Conservation (phyloP, 2,797 vertebrate species). For the Coilia nasus region DNA sequence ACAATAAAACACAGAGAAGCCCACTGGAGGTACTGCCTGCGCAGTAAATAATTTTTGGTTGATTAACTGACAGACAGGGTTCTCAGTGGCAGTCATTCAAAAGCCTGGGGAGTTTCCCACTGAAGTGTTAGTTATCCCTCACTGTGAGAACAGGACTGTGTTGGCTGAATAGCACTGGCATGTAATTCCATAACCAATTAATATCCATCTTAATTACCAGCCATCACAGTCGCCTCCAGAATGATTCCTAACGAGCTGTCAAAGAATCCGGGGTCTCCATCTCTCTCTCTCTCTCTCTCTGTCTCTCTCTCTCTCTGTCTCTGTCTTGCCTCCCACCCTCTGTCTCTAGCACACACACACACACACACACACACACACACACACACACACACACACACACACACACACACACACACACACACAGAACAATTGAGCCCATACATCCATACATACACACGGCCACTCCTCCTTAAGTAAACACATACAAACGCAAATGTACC, state of each 20-base stretch:
- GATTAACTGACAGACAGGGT: conserved; percentile 23
- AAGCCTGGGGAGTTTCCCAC: conserved; percentile 25
- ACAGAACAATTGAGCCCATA: neutral
- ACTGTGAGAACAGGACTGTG: conserved; percentile 17
- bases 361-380: no score
- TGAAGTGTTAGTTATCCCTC: conserved; percentile 14
- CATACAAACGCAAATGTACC: neutral
- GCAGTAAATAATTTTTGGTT: neutral
- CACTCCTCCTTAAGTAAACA: neutral
- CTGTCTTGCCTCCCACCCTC: neutral
- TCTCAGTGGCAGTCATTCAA: conserved; percentile 6
- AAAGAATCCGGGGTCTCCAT: neutral
- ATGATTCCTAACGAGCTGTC: conserved; percentile 5
- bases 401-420: neutral
- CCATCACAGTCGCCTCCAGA: neutral
- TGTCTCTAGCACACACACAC: no score
- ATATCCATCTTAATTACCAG: conserved; percentile 22
- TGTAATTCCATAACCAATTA: conserved; percentile 18
- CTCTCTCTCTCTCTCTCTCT: no score
- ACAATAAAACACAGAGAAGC: no score
- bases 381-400: neutral
- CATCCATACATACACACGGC: conserved; percentile 6
- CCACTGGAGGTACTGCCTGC: neutral
- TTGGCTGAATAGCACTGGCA: conserved; percentile 10
- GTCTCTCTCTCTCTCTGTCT: neutral